Evolutionary conservation across 2,888 invertebrate genomes (phyloP).

Genomic region (Polyploca ridens): DNA sequence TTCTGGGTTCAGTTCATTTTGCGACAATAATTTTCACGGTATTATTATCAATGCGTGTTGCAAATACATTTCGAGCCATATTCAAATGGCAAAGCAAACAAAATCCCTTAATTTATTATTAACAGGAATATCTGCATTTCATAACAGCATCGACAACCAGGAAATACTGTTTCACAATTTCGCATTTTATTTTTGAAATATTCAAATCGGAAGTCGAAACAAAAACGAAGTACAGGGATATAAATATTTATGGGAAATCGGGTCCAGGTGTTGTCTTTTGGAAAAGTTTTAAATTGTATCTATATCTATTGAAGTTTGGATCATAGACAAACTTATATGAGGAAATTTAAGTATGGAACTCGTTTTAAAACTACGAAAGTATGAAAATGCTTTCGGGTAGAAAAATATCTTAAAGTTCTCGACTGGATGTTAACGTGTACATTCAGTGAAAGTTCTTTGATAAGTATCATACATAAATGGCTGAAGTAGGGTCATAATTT

Average conservation of each 20-base stretch:
- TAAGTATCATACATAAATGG: too few relatives aligned
- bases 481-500: too few relatives aligned
- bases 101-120: conserved; percentile 9
- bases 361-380: not conserved
- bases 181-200: conserved; percentile 16
- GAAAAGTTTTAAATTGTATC: conserved; percentile 11
- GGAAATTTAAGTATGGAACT: not conserved
- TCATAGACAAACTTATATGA: not conserved
- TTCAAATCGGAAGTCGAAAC: conserved; percentile 18
- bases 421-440: too few relatives aligned
- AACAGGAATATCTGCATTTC: conserved; percentile 4
- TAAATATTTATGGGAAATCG: conserved; percentile 30
- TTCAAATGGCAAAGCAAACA: conserved; percentile 8
- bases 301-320: conserved; percentile 10
- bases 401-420: not conserved
- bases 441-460: too few relatives aligned
- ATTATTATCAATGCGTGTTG: not conserved
- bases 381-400: not conserved
- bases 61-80: conserved; percentile 1
- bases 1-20: not conserved
- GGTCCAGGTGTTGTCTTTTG: conserved; percentile 13
- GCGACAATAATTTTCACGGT: not conserved
- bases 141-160: not conserved
- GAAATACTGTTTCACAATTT: conserved; percentile 5
- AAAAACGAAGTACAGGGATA: conserved; percentile 15